A percentile compares a stretch with the other conserved stretches of the same genome.
Conservation (phyloP, 2,113 vertebrate genomes). For the Orycteropus afer region DNA sequence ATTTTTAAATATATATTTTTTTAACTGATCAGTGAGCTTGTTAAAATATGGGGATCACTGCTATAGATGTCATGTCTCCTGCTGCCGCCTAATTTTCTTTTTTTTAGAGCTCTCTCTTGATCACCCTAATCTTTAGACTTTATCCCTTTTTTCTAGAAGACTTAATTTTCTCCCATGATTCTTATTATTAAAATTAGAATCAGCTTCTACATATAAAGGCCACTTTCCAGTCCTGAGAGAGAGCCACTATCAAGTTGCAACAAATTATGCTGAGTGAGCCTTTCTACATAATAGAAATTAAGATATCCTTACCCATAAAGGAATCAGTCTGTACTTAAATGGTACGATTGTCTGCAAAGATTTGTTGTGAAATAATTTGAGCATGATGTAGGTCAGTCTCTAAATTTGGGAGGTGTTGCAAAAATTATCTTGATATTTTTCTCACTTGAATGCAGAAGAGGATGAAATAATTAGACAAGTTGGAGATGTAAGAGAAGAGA, state of each 20-base stretch:
- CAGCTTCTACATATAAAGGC: neutral
- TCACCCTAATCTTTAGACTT: neutral
- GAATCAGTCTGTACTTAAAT: neutral
- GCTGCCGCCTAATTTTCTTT: neutral
- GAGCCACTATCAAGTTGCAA: neutral
- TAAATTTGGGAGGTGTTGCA: neutral
- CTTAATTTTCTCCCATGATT: neutral
- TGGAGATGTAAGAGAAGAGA: neutral
- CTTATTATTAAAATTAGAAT: neutral
- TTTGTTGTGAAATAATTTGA: neutral
- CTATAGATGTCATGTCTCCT: neutral
- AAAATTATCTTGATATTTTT: neutral
- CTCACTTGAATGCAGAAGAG: neutral
- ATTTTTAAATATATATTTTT: neutral
- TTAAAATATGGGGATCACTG: neutral
- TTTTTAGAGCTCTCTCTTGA: neutral
- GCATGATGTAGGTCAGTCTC: too few relatives aligned
- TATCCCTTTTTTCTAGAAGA: neutral
- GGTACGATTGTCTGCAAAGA: neutral
- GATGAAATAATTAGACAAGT: neutral
- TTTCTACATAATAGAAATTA: neutral
- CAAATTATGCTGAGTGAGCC: neutral
- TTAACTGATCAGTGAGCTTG: neutral
- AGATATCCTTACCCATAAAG: neutral
- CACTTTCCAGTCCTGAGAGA: neutral